Percentiles rank a stretch among this genome's conserved stretches.
These are phyloP conservation scores for Cyprinodon variegatus DNA, from an alignment of 2,113 vertebrate species.

Conservation along the genomic window DNA sequence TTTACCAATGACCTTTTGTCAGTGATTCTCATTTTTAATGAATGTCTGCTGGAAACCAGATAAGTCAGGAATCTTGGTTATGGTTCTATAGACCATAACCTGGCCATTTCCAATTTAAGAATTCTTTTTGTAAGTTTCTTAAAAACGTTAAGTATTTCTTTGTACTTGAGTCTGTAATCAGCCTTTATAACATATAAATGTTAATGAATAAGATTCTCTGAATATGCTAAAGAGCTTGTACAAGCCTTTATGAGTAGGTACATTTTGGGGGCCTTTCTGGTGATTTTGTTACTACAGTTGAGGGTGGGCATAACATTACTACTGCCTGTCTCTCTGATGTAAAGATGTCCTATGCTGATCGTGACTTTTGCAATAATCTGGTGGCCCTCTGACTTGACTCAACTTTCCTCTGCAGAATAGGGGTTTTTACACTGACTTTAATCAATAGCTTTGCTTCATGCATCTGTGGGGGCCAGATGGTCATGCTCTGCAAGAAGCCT, in stretches of 20 bases:
- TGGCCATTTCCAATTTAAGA: too few species aligned
- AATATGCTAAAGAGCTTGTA: background rate
- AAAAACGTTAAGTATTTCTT: background rate
- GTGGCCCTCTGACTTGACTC: constrained; percentile 70
- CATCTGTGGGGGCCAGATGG: constrained; percentile 66
- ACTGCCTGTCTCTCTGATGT: constrained; percentile 46
- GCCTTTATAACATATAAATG: background rate
- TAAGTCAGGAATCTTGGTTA: too few species aligned
- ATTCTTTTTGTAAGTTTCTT: background rate
- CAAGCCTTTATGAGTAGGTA: constrained; percentile 15
- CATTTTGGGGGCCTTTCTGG: background rate
- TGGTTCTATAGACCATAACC: too few species aligned
- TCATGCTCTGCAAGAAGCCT: constrained; percentile 55
- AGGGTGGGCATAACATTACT: constrained; percentile 54
- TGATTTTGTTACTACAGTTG: background rate
- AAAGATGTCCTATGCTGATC: constrained; percentile 40
- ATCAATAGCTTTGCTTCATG: constrained; percentile 76
- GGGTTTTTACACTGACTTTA: constrained; percentile 77
- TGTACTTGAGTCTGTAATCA: background rate
- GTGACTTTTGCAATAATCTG: constrained; percentile 59
- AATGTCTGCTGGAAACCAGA: too few species aligned
- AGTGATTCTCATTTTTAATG: background rate
- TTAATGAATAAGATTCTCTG: background rate
- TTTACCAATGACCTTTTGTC: too few species aligned
- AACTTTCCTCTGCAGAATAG: constrained; percentile 58